phyloP scores from a whole-genome alignment of 2,888 invertebrate species.

The Amblyteles armatorius region DNA sequence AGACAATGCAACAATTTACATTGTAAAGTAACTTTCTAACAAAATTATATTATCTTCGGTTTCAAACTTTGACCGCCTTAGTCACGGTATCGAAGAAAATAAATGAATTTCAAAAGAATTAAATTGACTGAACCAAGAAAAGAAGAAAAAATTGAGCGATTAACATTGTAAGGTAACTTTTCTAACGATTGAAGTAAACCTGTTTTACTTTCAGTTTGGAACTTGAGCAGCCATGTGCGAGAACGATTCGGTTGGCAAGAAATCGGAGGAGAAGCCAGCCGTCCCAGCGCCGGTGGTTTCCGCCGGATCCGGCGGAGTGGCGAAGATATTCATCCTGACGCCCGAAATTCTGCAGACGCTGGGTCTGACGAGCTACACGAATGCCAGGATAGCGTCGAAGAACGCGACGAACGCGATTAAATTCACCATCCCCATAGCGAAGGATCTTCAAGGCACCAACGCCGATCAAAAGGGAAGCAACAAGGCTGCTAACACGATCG shows the following conservation, averaged over 20 bases:
- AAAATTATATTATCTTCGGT: constrained; percentile 29
- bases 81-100: no score
- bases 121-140: no score
- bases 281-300: background rate
- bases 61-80: background rate
- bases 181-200: background rate
- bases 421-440: background rate
- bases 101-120: no score
- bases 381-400: background rate
- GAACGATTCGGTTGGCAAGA: constrained; percentile 32
- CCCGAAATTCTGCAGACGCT: constrained; percentile 64
- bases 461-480: background rate
- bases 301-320: background rate
- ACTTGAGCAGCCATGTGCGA: constrained; percentile 38
- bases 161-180: no score
- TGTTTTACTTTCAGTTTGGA: constrained; percentile 32
- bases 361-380: constrained; percentile 45
- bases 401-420: background rate
- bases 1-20: no score
- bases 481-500: background rate
- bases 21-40: no score
- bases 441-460: background rate
- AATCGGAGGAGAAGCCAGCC: background rate
- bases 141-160: no score
- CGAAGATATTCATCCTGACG: constrained; percentile 63